These are phyloP conservation scores for Anser cygnoides DNA, from an alignment of 2,113 vertebrate species.

Conservation along the genomic window DNA sequence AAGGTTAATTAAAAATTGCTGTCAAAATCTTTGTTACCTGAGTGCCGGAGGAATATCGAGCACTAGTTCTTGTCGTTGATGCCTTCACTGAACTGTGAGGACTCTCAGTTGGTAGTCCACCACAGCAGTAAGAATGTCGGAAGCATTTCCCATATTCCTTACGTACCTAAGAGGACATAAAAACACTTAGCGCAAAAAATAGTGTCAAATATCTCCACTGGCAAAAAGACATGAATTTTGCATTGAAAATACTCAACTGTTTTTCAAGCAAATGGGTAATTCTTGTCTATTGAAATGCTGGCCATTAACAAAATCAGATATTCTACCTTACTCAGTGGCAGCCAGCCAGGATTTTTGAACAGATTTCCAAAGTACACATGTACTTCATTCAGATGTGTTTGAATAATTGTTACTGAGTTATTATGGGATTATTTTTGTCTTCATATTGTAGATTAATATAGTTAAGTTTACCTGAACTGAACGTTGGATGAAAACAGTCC, in stretches of 20 bases:
- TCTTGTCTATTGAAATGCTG: not conserved
- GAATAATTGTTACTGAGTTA: not conserved
- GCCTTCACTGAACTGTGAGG: conserved; percentile 95
- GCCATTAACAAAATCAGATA: not conserved
- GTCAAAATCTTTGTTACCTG: conserved; percentile 85
- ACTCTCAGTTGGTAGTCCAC: conserved; percentile 91
- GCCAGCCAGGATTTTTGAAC: not conserved
- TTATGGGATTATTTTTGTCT: not conserved
- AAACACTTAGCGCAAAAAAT: not conserved
- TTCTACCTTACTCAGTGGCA: not conserved
- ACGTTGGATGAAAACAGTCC: not conserved
- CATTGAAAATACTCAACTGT: not conserved
- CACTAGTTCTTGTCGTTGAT: conserved; percentile 92
- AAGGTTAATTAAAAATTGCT: conserved; percentile 72
- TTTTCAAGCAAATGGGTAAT: not conserved
- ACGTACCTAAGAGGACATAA: conserved; percentile 80
- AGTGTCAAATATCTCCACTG: not conserved
- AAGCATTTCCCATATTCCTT: conserved; percentile 98
- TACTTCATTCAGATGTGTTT: not conserved
- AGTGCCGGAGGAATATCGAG: conserved; percentile 97
- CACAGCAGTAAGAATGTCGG: conserved; percentile 95
- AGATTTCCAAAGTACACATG: not conserved
- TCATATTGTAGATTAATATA: not conserved
- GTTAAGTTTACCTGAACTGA: not conserved
- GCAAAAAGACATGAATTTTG: not conserved